Percentiles rank a stretch among this genome's conserved stretches.
phyloP scores from a whole-genome alignment of 1,140 invertebrate genomes.

The Lasioglossum baleicum region DNA sequence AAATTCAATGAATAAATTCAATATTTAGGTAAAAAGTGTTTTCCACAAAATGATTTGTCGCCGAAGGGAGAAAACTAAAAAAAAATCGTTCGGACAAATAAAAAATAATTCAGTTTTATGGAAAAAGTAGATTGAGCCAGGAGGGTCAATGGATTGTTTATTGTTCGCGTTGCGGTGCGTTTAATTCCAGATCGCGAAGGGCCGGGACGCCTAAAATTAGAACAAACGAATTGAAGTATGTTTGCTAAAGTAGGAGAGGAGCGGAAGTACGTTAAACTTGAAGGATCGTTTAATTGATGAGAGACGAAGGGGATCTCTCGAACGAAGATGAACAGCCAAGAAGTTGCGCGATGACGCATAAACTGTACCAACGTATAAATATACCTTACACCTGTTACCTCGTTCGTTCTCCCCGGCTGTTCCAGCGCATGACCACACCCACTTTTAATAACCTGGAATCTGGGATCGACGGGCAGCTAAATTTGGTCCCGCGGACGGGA shows the following conservation, averaged over 20 bases:
- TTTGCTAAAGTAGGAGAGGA: not conserved
- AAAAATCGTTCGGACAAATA: not conserved
- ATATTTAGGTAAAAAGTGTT: no score
- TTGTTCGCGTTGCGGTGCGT: no score
- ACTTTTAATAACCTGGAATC: slow-evolving; percentile 79
- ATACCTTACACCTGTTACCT: slow-evolving; percentile 74
- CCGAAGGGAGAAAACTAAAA: no score
- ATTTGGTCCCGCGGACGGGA: slow-evolving; percentile 63
- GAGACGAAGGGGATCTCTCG: slow-evolving; percentile 6
- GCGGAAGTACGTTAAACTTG: not conserved
- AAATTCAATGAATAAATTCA: no score
- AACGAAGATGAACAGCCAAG: slow-evolving; percentile 18
- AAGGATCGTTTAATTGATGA: not conserved
- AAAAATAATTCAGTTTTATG: not conserved
- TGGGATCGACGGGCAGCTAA: slow-evolving; percentile 66
- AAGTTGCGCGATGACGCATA: slow-evolving; percentile 56
- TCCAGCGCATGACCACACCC: slow-evolving; percentile 65
- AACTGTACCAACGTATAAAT: slow-evolving; percentile 72
- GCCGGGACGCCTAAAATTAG: not conserved
- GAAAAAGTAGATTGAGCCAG: not conserved
- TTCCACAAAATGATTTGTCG: no score
- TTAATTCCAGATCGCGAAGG: no score
- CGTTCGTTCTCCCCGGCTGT: slow-evolving; percentile 59
- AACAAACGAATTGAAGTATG: not conserved
- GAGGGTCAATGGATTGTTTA: no score